Evolutionary conservation across 1,140 invertebrate genomes (phyloP).

Genomic region (Pseudomyrmex cubaensis): DNA sequence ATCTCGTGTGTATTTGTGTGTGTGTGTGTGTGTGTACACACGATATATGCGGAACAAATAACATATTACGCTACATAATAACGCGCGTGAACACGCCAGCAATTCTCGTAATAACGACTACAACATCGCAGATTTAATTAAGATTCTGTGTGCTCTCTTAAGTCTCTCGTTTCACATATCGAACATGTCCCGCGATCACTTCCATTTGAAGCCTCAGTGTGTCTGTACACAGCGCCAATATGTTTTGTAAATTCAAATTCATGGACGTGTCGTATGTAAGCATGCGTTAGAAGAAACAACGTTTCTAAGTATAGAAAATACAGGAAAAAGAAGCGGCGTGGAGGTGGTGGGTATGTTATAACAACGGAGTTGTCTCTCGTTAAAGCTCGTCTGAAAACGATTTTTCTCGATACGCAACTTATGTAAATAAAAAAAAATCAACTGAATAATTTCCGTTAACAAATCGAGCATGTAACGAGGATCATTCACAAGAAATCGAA

Average conservation of each 20-base stretch:
- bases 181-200: conserved; percentile 23
- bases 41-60: conserved; percentile 32
- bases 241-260: conserved; percentile 55
- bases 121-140: conserved; percentile 36
- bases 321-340: conserved; percentile 76
- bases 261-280: conserved; percentile 66
- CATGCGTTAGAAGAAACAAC: conserved; percentile 82
- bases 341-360: conserved; percentile 71
- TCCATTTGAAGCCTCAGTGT: conserved; percentile 23
- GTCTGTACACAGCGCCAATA: conserved; percentile 1
- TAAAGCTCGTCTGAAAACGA: conserved; percentile 1
- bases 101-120: conserved; percentile 26
- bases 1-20: no score
- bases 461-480: no score
- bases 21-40: not conserved
- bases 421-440: not conserved
- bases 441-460: not conserved
- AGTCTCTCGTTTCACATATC: conserved; percentile 48
- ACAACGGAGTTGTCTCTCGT: conserved; percentile 14
- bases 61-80: conserved; percentile 16
- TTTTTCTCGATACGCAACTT: conserved; percentile 3
- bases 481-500: no score
- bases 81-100: not conserved
- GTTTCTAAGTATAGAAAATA: conserved; percentile 71
- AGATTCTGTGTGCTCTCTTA: conserved; percentile 14